These are phyloP conservation scores for Paramuricea clavata DNA, from an alignment of 92 coral and sea anemone species.

Conservation along the genomic window DNA sequence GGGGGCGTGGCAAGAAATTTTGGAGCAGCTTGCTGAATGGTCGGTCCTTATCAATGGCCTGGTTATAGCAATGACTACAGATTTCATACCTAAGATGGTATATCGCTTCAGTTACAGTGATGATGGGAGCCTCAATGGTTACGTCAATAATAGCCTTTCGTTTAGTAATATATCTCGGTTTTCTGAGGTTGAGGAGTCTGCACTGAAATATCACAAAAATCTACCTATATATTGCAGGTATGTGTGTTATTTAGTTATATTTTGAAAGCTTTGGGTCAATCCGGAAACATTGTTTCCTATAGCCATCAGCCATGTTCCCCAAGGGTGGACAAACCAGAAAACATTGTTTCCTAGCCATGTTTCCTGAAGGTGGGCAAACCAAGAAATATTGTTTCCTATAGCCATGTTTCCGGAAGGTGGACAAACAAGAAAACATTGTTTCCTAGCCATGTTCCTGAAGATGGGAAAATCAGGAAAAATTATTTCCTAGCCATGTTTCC, in stretches of 20 bases:
- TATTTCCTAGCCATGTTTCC: not conserved
- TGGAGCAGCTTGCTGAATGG: constrained; percentile 70
- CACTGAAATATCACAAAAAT: not conserved
- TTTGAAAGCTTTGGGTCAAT: not conserved
- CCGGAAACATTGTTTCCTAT: no score
- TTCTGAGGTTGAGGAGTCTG: constrained; percentile 14
- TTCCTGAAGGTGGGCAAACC: not conserved
- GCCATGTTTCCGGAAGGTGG: not conserved
- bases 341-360: no score
- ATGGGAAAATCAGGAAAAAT: no score
- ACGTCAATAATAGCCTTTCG: constrained; percentile 89
- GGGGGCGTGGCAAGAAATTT: constrained; percentile 83
- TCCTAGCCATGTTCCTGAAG: no score
- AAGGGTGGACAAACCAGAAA: no score
- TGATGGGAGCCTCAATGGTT: constrained; percentile 86
- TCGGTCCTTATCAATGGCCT: constrained; percentile 82
- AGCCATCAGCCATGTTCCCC: no score
- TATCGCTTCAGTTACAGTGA: constrained; percentile 86
- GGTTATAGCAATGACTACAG: constrained; percentile 83
- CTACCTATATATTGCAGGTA: constrained; percentile 29
- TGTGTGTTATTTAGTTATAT: not conserved
- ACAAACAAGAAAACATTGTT: no score
- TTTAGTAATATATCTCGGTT: constrained; percentile 78
- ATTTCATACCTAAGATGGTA: constrained; percentile 86
- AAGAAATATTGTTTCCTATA: not conserved